Conservation (phyloP, 1,140 invertebrate species). For the Rhyzopertha dominica region DNA sequence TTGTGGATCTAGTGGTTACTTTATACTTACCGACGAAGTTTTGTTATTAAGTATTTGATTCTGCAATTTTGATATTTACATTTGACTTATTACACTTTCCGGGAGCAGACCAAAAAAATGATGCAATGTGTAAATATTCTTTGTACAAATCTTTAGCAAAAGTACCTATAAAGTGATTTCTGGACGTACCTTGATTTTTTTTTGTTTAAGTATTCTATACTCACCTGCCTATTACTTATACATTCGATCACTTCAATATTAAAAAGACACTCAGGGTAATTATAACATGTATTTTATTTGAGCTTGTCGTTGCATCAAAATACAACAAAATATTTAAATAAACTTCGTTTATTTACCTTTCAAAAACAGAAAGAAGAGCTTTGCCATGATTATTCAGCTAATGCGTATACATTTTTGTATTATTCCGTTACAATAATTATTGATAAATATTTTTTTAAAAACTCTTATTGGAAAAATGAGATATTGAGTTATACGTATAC, state of each 20-base stretch:
- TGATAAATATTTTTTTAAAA: slow-evolving; percentile 45
- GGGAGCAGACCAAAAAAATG: too few relatives aligned
- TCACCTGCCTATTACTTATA: neutral
- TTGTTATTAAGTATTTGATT: too few relatives aligned
- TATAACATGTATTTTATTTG: slow-evolving; percentile 49
- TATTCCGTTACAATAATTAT: slow-evolving; percentile 44
- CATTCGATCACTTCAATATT: neutral
- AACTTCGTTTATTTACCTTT: slow-evolving; percentile 30
- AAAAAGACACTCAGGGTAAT: slow-evolving; percentile 16
- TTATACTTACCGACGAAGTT: too few relatives aligned
- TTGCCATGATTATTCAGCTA: slow-evolving; percentile 46
- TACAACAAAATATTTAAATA: slow-evolving; percentile 49
- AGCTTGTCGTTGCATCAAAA: slow-evolving; percentile 47
- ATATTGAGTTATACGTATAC: slow-evolving; percentile 48
- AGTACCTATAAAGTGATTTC: too few relatives aligned
- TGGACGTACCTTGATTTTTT: too few relatives aligned
- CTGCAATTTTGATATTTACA: too few relatives aligned
- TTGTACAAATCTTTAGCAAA: too few relatives aligned
- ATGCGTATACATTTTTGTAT: slow-evolving; percentile 48
- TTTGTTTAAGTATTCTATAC: neutral
- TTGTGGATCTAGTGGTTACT: too few relatives aligned
- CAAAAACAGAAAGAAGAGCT: slow-evolving; percentile 45
- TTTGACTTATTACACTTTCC: too few relatives aligned
- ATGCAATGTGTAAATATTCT: too few relatives aligned
- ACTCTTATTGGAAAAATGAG: slow-evolving; percentile 46